phyloP scores from a whole-genome alignment of 2,888 invertebrate genomes.

The Coecobrya sp. region DNA sequence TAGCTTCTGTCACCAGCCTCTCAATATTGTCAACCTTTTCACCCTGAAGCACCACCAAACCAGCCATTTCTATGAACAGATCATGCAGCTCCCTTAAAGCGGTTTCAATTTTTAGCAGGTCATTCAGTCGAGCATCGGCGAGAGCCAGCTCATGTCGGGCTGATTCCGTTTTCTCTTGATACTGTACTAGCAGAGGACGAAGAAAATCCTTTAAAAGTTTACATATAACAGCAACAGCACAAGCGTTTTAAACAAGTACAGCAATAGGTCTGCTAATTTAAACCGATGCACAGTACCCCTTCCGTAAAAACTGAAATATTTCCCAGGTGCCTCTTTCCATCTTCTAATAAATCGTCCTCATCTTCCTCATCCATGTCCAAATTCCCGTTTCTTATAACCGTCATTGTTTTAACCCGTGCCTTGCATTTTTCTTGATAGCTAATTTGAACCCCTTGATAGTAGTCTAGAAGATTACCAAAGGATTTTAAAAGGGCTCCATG shows the following conservation, averaged over 20 bases:
- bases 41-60: slow-evolving; percentile 9
- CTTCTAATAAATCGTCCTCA: not conserved
- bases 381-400: not conserved
- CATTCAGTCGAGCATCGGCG: slow-evolving; percentile 5
- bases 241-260: not conserved
- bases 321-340: slow-evolving; percentile 9
- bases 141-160: not conserved
- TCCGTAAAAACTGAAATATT: slow-evolving; percentile 27
- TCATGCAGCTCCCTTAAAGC: slow-evolving; percentile 5
- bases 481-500: slow-evolving; percentile 11
- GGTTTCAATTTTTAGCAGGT: slow-evolving; percentile 22
- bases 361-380: not conserved
- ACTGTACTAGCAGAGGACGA: no score
- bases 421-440: slow-evolving; percentile 45
- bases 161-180: slow-evolving; percentile 5
- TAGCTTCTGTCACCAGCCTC: slow-evolving; percentile 1
- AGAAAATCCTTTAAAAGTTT: no score
- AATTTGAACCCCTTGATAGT: slow-evolving; percentile 17
- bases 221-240: no score
- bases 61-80: slow-evolving; percentile 41
- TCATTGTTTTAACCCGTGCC: not conserved
- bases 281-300: not conserved
- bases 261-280: not conserved
- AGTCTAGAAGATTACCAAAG: not conserved
- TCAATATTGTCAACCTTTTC: slow-evolving; percentile 43